A percentile compares a stretch with the other conserved stretches of the same genome.
Conservation (phyloP, 37 sponge, comb jelly and placozoan genomes). For the Theonella swinhoei region DNA sequence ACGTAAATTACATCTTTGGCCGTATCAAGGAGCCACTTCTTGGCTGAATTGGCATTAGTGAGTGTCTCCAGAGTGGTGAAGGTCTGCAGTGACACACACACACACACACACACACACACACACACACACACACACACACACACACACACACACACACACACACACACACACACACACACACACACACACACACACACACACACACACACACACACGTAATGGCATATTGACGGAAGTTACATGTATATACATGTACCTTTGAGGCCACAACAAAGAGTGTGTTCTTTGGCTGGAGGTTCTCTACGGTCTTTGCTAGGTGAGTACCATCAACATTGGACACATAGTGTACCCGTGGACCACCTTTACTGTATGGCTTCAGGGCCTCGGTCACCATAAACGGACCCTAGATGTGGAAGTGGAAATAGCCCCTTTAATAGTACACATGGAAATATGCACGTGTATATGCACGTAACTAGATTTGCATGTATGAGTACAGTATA, state of each 20-base stretch:
- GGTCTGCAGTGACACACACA: slow-evolving; percentile 62
- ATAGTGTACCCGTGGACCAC: slow-evolving; percentile 89
- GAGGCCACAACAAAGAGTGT: slow-evolving; percentile 96
- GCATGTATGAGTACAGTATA: too few relatives aligned
- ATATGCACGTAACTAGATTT: too few relatives aligned
- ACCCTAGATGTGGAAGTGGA: slow-evolving; percentile 65
- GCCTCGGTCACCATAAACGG: slow-evolving; percentile 99
- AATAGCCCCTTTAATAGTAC: not conserved
- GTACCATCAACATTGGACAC: slow-evolving; percentile 99
- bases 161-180: not conserved
- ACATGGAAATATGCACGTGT: too few relatives aligned
- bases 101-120: not conserved
- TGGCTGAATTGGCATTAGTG: slow-evolving; percentile 98
- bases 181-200: not conserved
- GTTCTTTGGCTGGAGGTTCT: slow-evolving; percentile 71
- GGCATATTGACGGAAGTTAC: not conserved
- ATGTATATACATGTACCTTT: slow-evolving; percentile 57
- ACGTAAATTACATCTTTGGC: slow-evolving; percentile 79
- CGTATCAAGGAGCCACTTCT: slow-evolving; percentile 84
- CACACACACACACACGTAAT: not conserved
- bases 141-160: not conserved
- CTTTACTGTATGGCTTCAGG: slow-evolving; percentile 88
- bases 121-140: not conserved
- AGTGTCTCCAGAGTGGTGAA: slow-evolving; percentile 98
- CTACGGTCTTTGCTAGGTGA: slow-evolving; percentile 84